Conservation (phyloP, 1,140 invertebrate species). For the Zaprionus ghesquierei region DNA sequence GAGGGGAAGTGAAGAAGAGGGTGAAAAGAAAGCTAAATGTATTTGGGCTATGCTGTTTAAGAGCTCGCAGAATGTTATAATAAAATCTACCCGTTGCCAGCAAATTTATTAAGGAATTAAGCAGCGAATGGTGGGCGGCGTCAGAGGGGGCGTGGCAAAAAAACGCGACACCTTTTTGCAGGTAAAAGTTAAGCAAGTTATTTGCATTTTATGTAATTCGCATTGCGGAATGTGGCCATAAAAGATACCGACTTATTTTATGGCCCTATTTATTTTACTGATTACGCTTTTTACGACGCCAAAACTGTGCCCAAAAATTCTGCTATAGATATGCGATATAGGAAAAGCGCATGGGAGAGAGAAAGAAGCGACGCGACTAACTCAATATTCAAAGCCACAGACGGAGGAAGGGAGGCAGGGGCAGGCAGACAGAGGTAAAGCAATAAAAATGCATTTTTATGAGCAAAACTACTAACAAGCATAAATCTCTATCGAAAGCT, state of each 20-base stretch:
- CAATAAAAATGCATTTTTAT: conserved; percentile 82
- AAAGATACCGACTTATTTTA: conserved; percentile 81
- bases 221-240: conserved; percentile 64
- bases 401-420: not conserved
- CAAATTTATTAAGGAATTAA: not conserved
- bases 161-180: conserved; percentile 45
- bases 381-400: conserved; percentile 75
- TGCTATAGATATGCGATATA: not conserved
- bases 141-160: conserved; percentile 41
- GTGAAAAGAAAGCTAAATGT: not conserved
- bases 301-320: conserved; percentile 46
- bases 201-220: conserved; percentile 70
- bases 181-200: conserved; percentile 75
- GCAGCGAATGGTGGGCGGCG: not conserved
- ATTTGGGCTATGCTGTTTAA: not conserved
- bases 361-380: conserved; percentile 48
- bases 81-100: not conserved
- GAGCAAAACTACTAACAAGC: conserved; percentile 81
- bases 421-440: conserved; percentile 45
- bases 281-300: conserved; percentile 79
- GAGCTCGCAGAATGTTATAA: not conserved
- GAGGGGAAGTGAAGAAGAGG: not conserved
- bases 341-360: not conserved
- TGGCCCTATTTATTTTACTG: conserved; percentile 80
- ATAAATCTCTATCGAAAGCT: conserved; percentile 81